Evolutionary conservation across 2,113 vertebrate genomes (phyloP).

Genomic region (Tympanuchus pallidicinctus): DNA sequence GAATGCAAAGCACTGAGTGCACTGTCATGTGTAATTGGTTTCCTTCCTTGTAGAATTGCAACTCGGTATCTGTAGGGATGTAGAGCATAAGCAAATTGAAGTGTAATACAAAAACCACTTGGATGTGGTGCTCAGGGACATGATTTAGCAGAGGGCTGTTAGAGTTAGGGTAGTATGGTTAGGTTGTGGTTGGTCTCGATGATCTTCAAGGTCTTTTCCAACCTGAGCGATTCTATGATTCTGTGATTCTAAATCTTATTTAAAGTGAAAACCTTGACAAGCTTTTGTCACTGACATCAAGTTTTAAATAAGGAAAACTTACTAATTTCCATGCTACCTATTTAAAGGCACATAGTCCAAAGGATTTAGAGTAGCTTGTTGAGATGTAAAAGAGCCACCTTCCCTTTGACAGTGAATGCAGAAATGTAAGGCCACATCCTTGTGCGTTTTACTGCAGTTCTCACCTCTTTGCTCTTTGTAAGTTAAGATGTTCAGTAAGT

Average conservation of each 20-base stretch:
- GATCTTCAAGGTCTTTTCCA: no score
- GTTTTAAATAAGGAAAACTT: neutral
- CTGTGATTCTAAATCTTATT: neutral
- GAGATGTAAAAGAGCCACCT: neutral
- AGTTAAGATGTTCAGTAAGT: neutral
- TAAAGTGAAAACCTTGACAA: neutral
- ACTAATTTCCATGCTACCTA: neutral
- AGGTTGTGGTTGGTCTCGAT: no score
- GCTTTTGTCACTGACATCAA: neutral
- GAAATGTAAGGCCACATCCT: neutral
- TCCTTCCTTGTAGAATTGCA: neutral
- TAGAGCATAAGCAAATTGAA: neutral
- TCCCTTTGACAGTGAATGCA: neutral
- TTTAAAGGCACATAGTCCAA: neutral
- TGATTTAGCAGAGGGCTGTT: no score
- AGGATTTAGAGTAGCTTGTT: neutral
- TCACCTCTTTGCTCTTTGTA: neutral
- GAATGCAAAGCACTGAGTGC: neutral
- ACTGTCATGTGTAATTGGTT: neutral
- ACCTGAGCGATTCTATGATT: no score
- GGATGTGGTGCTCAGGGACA: no score
- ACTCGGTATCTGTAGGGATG: neutral
- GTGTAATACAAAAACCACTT: neutral
- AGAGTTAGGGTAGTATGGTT: no score
- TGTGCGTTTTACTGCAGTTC: neutral